phyloP scores from a whole-genome alignment of 2,797 vertebrate species.

The Onychomys torridus region DNA sequence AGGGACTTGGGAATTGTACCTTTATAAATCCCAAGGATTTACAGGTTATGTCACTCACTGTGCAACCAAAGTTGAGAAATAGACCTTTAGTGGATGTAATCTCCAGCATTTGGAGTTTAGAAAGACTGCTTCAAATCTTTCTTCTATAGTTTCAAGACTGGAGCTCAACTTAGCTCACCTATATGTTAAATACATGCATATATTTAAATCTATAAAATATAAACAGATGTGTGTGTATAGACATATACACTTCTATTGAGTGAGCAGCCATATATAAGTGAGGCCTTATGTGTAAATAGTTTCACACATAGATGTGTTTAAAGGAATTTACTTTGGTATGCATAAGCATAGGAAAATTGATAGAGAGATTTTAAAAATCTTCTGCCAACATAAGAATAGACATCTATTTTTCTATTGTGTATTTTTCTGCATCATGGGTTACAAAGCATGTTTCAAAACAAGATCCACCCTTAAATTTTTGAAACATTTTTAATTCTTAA shows the following conservation, averaged over 20 bases:
- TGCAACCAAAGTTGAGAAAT: not conserved
- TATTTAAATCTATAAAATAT: not conserved
- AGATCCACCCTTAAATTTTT: not conserved
- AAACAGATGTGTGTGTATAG: not conserved
- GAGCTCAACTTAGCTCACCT: constrained; percentile 20
- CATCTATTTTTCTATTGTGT: not conserved
- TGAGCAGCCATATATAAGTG: not conserved
- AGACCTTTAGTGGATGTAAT: not conserved
- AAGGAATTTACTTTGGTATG: constrained; percentile 45
- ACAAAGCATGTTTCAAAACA: not conserved
- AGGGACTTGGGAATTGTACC: not conserved
- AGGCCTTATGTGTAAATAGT: constrained; percentile 4
- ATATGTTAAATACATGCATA: not conserved
- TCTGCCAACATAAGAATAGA: constrained; percentile 5
- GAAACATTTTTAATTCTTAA: not conserved
- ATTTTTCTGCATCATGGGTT: not conserved
- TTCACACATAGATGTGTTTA: not conserved
- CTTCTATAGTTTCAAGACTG: constrained; percentile 20
- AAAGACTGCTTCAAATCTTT: not conserved
- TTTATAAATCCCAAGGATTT: not conserved
- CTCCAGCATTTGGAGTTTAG: not conserved
- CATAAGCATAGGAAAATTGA: not conserved
- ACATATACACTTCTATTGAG: not conserved
- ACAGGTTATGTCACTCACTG: not conserved
- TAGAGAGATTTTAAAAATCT: not conserved